Evolutionary conservation across 2,888 invertebrate genomes (phyloP).

Genomic region (Lasioglossum pauxillum): DNA sequence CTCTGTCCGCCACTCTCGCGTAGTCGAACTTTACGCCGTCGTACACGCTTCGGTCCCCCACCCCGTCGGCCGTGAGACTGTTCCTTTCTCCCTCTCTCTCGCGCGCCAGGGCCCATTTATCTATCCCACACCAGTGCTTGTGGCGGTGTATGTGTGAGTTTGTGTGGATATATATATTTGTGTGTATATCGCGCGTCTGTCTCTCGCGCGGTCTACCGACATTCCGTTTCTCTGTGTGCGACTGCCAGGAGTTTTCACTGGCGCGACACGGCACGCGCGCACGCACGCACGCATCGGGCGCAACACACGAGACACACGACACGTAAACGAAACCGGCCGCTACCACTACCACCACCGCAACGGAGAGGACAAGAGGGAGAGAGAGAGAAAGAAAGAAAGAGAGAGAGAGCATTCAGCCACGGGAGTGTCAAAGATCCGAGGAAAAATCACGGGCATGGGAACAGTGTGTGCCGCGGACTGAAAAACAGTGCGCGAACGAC

Average conservation of each 20-base stretch:
- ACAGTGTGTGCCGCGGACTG: conserved; percentile 60
- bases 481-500: conserved; percentile 52
- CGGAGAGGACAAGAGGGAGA: conserved; percentile 22
- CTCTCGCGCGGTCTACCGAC: conserved; percentile 52
- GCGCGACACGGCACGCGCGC: conserved; percentile 60
- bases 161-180: neutral
- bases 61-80: conserved; percentile 24
- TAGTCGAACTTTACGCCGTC: conserved; percentile 62
- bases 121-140: conserved; percentile 42
- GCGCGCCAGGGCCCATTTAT: conserved; percentile 48
- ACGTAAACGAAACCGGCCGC: conserved; percentile 65
- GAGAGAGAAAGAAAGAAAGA: neutral
- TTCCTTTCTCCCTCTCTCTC: conserved; percentile 51
- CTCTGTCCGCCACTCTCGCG: conserved; percentile 20
- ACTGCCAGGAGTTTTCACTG: conserved; percentile 68
- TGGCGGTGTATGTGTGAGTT: neutral
- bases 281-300: conserved; percentile 26
- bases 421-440: conserved; percentile 59
- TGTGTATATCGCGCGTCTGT: conserved; percentile 39
- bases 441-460: conserved; percentile 61
- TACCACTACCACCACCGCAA: conserved; percentile 17
- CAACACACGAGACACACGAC: conserved; percentile 27
- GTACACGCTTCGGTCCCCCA: conserved; percentile 44
- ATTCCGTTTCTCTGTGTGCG: conserved; percentile 50
- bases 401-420: conserved; percentile 24